These are phyloP conservation scores for Calliphora vicina DNA, from an alignment of 1,140 invertebrate species.

Conservation along the genomic window DNA sequence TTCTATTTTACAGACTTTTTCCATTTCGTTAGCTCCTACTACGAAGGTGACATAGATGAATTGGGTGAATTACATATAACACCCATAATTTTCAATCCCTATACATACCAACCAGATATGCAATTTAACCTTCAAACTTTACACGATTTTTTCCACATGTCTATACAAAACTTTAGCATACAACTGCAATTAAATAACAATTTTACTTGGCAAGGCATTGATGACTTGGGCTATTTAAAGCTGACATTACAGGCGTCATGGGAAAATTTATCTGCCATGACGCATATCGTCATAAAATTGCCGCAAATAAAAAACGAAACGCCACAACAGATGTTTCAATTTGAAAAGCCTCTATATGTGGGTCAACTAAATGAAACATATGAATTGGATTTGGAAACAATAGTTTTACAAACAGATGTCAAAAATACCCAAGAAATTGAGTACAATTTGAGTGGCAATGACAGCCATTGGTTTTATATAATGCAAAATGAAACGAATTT, in stretches of 20 bases:
- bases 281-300: slow-evolving; percentile 1
- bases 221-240: background rate
- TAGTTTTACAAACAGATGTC: slow-evolving; percentile 18
- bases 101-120: background rate
- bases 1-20: background rate
- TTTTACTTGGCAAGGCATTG: background rate
- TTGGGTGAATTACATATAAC: background rate
- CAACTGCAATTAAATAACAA: background rate
- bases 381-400: slow-evolving; percentile 18
- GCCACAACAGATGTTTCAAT: slow-evolving; percentile 17
- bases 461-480: background rate
- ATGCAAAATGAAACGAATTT: background rate
- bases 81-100: background rate
- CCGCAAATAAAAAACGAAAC: background rate
- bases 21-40: background rate
- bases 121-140: background rate
- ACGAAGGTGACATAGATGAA: slow-evolving; percentile 2
- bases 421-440: background rate
- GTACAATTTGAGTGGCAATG: slow-evolving; percentile 5
- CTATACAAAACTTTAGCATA: background rate
- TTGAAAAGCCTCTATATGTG: slow-evolving; percentile 16
- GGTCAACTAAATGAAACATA: background rate
- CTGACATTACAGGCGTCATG: background rate
- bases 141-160: background rate
- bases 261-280: background rate